Evolutionary conservation across 2,888 invertebrate genomes (phyloP), one percentile per base, ranked within the genome.

Genomic region (Aleiodes alternator): DNA sequence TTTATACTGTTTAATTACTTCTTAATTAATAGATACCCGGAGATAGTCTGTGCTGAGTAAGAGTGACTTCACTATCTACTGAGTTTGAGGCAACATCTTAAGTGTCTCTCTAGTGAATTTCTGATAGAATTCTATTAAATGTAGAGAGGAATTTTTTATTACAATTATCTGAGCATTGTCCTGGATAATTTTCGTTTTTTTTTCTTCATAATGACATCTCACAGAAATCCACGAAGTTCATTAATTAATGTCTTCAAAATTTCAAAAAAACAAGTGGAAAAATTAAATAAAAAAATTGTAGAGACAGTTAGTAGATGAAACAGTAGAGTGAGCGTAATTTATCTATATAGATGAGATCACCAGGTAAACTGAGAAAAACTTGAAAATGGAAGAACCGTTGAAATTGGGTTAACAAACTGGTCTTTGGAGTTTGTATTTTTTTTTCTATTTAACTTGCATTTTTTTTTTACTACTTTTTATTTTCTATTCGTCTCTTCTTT

Each of bases 1-100:
- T 84, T 84, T 82, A 84, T 85, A 81, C 81, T 83, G 82, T 84
- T 84, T 82, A 84, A 82, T 81, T 81, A 81, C 81, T 80, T 80
- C 82, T 80, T 83, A 84, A 86, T 85, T 85, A 85, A 86, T 84
- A 83, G 80, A 81, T 84, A 83, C 64, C 61, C 38, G 29, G 64
- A 71, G 59, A 29, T 64, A 4, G 7, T 43, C 16, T 34, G 11
- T 8, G 48, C 9, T 23, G 64, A 16, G 23, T n/a, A n/a, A 43
- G 11, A 43, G 9, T 9, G 14, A 48, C 14, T 14, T 9, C 8
- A 48, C 43, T 9, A 48, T 9, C 3, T 16, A 6, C 16, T 34
- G 6, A 4, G 14, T 43, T 64, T 14, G 11, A 14, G 38, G 8
- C 14, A n/a, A 3, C 43, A 43, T n/a, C 4, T 9, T 3, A 64